phyloP scores from a whole-genome alignment of 2,797 vertebrate species.

The Catamblyrhynchus diadema region DNA sequence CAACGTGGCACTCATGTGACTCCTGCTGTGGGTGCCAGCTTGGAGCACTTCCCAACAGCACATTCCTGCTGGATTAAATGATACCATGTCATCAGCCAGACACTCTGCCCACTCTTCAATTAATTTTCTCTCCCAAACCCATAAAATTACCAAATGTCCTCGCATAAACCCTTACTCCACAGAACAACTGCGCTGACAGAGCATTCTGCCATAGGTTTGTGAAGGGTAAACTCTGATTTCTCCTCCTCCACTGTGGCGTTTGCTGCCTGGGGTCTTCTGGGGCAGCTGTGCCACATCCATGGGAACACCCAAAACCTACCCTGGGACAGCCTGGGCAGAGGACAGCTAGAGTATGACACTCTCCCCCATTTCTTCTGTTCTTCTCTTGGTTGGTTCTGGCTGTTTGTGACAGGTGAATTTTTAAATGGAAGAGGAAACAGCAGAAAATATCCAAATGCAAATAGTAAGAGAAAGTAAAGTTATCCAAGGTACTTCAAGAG shows the following conservation, averaged over 20 bases:
- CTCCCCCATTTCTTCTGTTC: not conserved
- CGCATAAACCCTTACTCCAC: not conserved
- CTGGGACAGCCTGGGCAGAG: not conserved
- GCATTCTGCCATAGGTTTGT: not conserved
- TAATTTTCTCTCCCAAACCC: not conserved
- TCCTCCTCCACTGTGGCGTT: fast-evolving
- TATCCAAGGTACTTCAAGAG: not conserved
- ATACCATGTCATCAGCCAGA: not conserved
- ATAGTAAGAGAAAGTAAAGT: not conserved
- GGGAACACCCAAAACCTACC: not conserved
- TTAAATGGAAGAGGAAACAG: not conserved
- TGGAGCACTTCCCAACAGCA: not conserved
- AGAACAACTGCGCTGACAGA: not conserved
- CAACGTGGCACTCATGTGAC: fast-evolving
- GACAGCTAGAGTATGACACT: not conserved
- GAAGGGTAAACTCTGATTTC: not conserved
- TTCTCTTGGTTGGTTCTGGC: not conserved
- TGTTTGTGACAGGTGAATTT: not conserved
- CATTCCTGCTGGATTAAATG: not conserved
- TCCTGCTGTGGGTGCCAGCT: not conserved
- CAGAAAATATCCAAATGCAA: not conserved
- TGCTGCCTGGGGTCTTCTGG: not conserved
- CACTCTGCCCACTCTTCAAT: not conserved
- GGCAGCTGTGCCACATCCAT: not conserved
- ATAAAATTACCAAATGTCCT: not conserved